A percentile compares a stretch with the other conserved stretches of the same genome.
These are phyloP conservation scores for Hemicordylus capensis DNA, from an alignment of 2,113 vertebrate genomes.

Conservation along the genomic window DNA sequence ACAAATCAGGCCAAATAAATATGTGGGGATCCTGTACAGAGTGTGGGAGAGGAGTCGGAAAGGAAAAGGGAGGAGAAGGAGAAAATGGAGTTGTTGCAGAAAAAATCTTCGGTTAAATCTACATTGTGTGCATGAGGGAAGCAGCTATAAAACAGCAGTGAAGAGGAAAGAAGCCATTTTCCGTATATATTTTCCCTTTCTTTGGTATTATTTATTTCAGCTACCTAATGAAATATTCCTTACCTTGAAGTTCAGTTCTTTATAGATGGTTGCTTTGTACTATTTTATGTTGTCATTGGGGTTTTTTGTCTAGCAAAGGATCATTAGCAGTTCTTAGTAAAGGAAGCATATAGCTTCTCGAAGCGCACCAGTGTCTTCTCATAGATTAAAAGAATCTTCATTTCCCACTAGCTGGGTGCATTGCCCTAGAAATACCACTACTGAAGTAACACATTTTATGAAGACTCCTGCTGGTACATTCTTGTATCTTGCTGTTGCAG, in stretches of 20 bases:
- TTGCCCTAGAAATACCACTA: slow-evolving; percentile 66
- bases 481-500: slow-evolving; percentile 72
- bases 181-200: neutral
- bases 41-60: too few relatives aligned
- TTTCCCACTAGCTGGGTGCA: slow-evolving; percentile 65
- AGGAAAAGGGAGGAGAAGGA: too few relatives aligned
- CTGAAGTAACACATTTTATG: slow-evolving; percentile 69
- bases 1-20: too few relatives aligned
- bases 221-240: neutral
- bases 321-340: slow-evolving; percentile 13
- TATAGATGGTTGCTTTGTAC: neutral
- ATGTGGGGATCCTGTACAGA: too few relatives aligned
- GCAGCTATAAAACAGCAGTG: too few relatives aligned
- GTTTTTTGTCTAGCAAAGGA: neutral
- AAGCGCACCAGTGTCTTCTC: slow-evolving; percentile 46
- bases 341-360: slow-evolving; percentile 45
- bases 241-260: neutral
- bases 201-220: neutral
- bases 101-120: too few relatives aligned
- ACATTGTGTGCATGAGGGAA: too few relatives aligned
- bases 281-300: neutral
- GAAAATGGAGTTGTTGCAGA: too few relatives aligned
- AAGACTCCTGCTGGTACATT: slow-evolving; percentile 69
- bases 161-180: neutral
- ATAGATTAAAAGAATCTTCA: slow-evolving; percentile 36